Evolutionary conservation across 1,140 invertebrate genomes (phyloP).

Genomic region (Ylistrum balloti): DNA sequence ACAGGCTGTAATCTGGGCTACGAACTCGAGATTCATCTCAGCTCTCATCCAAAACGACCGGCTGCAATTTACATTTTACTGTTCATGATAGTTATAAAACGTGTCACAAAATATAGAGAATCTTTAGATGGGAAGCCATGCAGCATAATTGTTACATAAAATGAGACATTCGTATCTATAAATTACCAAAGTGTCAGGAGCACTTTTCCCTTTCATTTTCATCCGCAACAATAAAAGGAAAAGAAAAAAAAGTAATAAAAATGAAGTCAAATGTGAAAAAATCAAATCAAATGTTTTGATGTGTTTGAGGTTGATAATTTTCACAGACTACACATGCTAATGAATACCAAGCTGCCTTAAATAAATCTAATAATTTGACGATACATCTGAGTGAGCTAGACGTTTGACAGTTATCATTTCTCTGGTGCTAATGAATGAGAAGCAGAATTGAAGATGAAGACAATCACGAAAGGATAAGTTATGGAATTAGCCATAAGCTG

Average conservation of each 20-base stretch:
- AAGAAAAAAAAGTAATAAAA: not conserved
- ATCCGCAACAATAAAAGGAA: not conserved
- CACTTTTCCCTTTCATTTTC: not conserved
- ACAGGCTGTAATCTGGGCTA: not conserved
- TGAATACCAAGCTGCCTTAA: not conserved
- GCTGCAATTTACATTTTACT: constrained; percentile 1
- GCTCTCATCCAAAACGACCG: not conserved
- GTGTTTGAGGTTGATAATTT: not conserved
- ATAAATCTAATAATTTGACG: not conserved
- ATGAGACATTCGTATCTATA: not conserved
- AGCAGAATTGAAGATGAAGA: constrained; percentile 38
- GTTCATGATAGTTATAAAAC: not conserved
- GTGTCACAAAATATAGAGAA: not conserved
- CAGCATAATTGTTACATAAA: not conserved
- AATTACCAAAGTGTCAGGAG: not conserved
- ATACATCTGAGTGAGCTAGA: not conserved
- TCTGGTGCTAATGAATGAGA: constrained; percentile 3
- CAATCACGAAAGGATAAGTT: constrained; percentile 28
- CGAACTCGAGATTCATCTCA: not conserved
- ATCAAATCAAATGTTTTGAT: not conserved
- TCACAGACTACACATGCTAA: not conserved
- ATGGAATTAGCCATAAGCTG: constrained; percentile 9
- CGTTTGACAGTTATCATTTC: not conserved
- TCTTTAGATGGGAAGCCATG: not conserved
- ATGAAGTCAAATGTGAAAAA: not conserved